phyloP scores from a whole-genome alignment of 2,797 vertebrate species.

The Amniataba percoides region DNA sequence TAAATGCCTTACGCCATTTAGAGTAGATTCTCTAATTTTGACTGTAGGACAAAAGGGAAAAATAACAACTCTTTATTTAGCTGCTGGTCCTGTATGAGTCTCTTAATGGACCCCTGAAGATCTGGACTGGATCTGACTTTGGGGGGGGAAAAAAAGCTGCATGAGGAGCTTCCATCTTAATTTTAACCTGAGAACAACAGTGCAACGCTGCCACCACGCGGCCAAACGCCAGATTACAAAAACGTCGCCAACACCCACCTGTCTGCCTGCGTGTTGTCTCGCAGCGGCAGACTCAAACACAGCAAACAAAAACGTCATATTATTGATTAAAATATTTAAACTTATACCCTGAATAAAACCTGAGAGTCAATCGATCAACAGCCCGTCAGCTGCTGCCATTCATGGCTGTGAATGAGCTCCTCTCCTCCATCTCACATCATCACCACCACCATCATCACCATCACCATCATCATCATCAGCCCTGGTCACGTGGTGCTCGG shows the following conservation, averaged over 20 bases:
- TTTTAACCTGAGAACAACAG: not conserved
- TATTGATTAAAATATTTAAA: not conserved
- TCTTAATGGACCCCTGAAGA: not conserved
- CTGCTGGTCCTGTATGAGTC: not conserved
- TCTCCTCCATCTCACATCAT: slow-evolving; percentile 71
- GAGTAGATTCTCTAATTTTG: not conserved
- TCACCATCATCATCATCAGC: slow-evolving; percentile 47
- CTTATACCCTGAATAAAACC: not conserved
- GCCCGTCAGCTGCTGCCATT: slow-evolving; percentile 45
- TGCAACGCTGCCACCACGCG: slow-evolving; percentile 56
- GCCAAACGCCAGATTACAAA: slow-evolving; percentile 35
- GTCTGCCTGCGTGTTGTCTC: not conserved
- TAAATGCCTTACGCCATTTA: not conserved
- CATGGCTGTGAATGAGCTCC: slow-evolving; percentile 67
- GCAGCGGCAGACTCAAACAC: not conserved
- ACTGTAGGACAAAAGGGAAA: not conserved
- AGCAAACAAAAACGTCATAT: not conserved
- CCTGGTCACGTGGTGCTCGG: slow-evolving; percentile 72
- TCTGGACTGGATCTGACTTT: not conserved
- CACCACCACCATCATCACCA: slow-evolving; percentile 54
- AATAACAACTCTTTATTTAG: not conserved
- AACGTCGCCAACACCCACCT: not conserved
- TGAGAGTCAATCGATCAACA: not conserved
- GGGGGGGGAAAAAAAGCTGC: not conserved
- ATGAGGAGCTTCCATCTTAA: not conserved